Evolutionary conservation across 2,888 invertebrate genomes (phyloP).

Genomic region (Nysson spinosus): DNA sequence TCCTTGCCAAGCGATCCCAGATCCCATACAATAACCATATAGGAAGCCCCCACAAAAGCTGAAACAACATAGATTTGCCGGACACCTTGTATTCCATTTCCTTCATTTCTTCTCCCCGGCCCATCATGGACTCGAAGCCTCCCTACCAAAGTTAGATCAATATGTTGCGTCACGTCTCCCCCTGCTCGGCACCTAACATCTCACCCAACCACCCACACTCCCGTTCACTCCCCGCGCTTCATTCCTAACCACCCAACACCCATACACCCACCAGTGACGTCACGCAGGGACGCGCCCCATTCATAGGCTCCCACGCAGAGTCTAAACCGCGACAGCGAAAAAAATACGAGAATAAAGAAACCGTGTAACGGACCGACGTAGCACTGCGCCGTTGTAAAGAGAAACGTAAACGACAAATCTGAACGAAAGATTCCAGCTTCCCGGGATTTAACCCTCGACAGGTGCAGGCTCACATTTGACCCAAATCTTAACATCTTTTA

Average conservation of each 20-base stretch:
- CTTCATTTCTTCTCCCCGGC: conserved; percentile 22
- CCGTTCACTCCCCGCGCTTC: conserved; percentile 49
- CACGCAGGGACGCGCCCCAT: conserved; percentile 75
- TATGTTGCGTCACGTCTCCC: conserved; percentile 76
- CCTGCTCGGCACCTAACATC: conserved; percentile 61
- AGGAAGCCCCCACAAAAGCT: conserved; percentile 28
- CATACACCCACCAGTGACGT: conserved; percentile 67
- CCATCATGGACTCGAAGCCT: conserved; percentile 46
- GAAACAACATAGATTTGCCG: conserved; percentile 52
- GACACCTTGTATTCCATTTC: conserved; percentile 54
- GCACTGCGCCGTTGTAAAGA: too few relatives aligned
- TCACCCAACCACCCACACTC: conserved; percentile 52
- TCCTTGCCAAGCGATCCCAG: conserved; percentile 15
- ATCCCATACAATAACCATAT: not conserved
- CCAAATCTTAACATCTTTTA: too few relatives aligned
- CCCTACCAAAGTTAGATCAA: conserved; percentile 74
- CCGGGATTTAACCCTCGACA: too few relatives aligned
- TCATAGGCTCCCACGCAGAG: conserved; percentile 71
- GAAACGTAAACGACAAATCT: too few relatives aligned
- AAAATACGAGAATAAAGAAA: conserved; percentile 25
- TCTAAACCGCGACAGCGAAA: conserved; percentile 41
- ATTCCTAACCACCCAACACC: conserved; percentile 38
- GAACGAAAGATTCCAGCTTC: too few relatives aligned
- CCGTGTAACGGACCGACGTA: conserved; percentile 43
- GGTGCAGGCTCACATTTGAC: too few relatives aligned